Conservation (phyloP, 2,797 vertebrate genomes). For the Eulemur albifrons region DNA sequence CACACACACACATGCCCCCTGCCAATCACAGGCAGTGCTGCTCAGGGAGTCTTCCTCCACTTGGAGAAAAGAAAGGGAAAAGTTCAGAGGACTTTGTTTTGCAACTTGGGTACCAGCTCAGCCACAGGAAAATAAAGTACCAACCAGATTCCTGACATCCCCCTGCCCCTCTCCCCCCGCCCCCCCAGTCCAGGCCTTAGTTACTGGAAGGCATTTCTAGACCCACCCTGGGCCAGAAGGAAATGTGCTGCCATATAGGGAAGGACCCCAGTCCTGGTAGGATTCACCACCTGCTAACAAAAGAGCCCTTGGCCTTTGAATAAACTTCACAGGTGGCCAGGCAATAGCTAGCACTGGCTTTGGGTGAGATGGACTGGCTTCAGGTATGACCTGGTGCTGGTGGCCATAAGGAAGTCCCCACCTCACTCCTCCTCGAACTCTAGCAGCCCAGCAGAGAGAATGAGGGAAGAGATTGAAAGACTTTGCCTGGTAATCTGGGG, state of each 20-base stretch:
- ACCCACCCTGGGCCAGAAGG: too few species aligned
- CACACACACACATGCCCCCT: too few species aligned
- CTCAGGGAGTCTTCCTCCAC: not conserved
- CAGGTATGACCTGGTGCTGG: not conserved
- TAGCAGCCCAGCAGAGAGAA: not conserved
- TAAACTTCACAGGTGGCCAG: not conserved
- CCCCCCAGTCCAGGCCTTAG: not conserved
- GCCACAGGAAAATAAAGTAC: not conserved
- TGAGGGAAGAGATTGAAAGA: too few species aligned
- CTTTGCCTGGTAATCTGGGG: too few species aligned
- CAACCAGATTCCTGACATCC: not conserved
- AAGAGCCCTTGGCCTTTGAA: not conserved
- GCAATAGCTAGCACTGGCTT: not conserved
- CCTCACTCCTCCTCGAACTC: not conserved
- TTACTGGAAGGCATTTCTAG: not conserved
- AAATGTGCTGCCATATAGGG: not conserved
- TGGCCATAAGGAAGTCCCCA: too few species aligned
- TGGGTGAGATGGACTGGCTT: not conserved
- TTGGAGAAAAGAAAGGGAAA: not conserved
- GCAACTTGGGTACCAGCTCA: not conserved
- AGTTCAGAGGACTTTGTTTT: not conserved
- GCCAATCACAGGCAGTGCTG: not conserved
- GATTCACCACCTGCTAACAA: not conserved
- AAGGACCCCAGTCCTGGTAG: not conserved
- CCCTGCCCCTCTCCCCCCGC: too few species aligned